A percentile compares a stretch with the other conserved stretches of the same genome.
phyloP scores from a whole-genome alignment of 1,140 invertebrate genomes.

The Microplitis mediator region DNA sequence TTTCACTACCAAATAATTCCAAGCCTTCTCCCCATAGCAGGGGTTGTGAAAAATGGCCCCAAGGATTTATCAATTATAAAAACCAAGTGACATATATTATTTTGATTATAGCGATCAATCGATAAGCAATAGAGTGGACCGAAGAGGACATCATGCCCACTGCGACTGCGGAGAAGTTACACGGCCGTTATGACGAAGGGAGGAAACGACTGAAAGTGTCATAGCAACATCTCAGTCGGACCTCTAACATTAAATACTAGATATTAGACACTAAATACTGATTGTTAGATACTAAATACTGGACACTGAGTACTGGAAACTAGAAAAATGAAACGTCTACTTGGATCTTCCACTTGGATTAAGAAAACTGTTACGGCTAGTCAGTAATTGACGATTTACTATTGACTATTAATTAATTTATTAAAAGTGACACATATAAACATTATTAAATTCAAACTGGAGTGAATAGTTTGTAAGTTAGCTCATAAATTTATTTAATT shows the following conservation, averaged over 20 bases:
- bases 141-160: slow-evolving; percentile 60
- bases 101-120: slow-evolving; percentile 67
- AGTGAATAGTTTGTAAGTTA: no score
- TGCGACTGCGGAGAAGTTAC: slow-evolving; percentile 66
- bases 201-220: slow-evolving; percentile 69
- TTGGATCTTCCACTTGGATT: no score
- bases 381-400: no score
- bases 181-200: slow-evolving; percentile 69
- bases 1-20: no score
- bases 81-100: slow-evolving; percentile 18
- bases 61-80: not conserved
- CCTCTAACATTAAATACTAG: slow-evolving; percentile 37
- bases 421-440: no score
- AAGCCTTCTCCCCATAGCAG: no score
- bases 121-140: slow-evolving; percentile 69
- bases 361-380: no score
- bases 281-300: not conserved
- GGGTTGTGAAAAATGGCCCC: no score
- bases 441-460: no score
- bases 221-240: slow-evolving; percentile 63
- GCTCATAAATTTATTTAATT: no score
- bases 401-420: no score
- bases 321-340: no score
- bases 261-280: not conserved
- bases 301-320: not conserved